A percentile compares a stretch with the other conserved stretches of the same genome.
These are phyloP conservation scores for Apodemus speciosus DNA, from an alignment of 2,113 vertebrate genomes.

Conservation along the genomic window DNA sequence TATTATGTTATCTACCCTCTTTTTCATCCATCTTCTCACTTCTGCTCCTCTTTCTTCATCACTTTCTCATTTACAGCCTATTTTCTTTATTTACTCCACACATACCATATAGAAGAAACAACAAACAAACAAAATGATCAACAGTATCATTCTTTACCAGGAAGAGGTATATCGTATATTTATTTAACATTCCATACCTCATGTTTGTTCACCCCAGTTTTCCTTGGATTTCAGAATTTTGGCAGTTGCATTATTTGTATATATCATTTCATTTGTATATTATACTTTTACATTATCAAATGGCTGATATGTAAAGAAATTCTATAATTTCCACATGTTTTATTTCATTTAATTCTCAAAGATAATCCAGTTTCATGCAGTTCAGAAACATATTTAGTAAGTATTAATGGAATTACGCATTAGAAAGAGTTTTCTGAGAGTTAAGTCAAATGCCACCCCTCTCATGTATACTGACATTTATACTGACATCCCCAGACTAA, in stretches of 20 bases:
- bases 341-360: neutral
- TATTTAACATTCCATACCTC: neutral
- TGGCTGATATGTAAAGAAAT: neutral
- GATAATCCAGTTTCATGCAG: neutral
- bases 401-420: neutral
- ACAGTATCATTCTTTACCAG: neutral
- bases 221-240: conserved; percentile 14
- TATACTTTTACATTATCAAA: neutral
- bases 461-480: conserved; percentile 37
- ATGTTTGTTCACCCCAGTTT: neutral
- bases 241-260: neutral
- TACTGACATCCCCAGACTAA: neutral
- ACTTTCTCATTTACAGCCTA: too few relatives aligned
- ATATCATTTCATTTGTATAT: neutral
- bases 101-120: neutral
- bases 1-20: too few relatives aligned
- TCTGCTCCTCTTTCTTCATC: neutral
- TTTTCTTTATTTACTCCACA: neutral
- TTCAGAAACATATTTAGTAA: neutral
- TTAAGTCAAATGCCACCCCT: neutral
- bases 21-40: neutral
- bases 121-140: neutral
- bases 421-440: neutral
- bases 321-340: neutral
- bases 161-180: neutral